A percentile compares a stretch with the other conserved stretches of the same genome.
These are phyloP conservation scores for Micropoecilia bifurca DNA, from an alignment of 2,797 vertebrate species.

Conservation along the genomic window DNA sequence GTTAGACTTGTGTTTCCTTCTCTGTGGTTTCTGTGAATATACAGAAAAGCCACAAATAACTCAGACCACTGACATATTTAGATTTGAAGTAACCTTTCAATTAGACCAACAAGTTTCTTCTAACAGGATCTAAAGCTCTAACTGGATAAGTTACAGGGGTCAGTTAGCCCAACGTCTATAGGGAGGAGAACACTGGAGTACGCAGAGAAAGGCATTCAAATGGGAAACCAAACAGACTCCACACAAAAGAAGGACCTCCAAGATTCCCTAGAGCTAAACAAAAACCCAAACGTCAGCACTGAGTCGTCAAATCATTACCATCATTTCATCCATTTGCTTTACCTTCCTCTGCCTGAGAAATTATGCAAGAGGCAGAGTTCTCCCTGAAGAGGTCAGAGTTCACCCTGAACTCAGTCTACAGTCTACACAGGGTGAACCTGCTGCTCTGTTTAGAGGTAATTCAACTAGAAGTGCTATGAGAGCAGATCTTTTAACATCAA, in stretches of 20 bases:
- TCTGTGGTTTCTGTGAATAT: conserved; percentile 43
- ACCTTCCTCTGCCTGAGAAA: neutral
- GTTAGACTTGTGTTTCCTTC: conserved; percentile 61
- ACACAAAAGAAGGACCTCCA: neutral
- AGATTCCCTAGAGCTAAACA: neutral
- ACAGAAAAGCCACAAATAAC: neutral
- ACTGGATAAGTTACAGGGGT: neutral
- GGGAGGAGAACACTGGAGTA: neutral
- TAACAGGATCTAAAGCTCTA: neutral
- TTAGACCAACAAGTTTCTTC: neutral
- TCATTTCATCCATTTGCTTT: neutral
- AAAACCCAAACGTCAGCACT: neutral
- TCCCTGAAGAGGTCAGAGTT: neutral
- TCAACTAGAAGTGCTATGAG: neutral
- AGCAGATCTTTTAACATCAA: neutral
- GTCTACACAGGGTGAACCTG: neutral
- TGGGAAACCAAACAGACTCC: neutral
- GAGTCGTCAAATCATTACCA: neutral
- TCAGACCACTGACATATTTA: conserved; percentile 9
- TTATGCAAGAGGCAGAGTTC: neutral
- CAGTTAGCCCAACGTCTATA: neutral
- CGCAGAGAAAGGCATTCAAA: neutral
- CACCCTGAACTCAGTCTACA: neutral
- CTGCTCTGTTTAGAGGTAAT: neutral
- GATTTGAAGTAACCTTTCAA: neutral